Evolutionary conservation across 2,113 vertebrate species (phyloP), one percentile per base, ranked within the genome.

Genomic region (Tonatia bakeri): DNA sequence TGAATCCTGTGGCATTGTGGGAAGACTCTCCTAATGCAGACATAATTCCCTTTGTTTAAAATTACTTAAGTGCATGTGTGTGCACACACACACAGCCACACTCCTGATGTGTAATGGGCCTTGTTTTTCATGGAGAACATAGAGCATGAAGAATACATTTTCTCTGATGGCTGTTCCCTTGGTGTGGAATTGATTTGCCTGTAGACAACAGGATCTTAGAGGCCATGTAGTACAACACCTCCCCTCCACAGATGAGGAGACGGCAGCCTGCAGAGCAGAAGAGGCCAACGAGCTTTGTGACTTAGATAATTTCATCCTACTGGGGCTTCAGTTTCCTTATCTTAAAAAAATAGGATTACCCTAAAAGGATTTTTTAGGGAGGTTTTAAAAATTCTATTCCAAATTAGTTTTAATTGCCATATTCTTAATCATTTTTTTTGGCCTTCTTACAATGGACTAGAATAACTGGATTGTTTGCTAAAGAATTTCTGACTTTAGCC

Each of bases 281-380:
- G 14, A 69, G 82, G 52, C 43, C 40, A 59, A 20, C 0, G 64
- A n/a, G 24, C 54, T 87, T 72, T 85, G 59, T 40, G 36, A 54
- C 40, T 45, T 38, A 61, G 86, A 81, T 59, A 45, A n/a, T 77
- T 87, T 83, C 17, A 72, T 31, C 43, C 54, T 5, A 50, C 38
- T 50, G 70, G 36, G 26, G 19, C 61, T 87, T 84, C n/a, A 52
- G 7, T 65, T 76, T 65, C 31, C 19, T 54, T 73, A 54, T 70
- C 33, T 50, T 70, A 89, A 94, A 94, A 88, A 81, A 81, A 16
- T 76, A 94, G 19, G 10, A 82, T 86, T 81, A 38, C 16, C 70
- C 43, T 80, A 86, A 52, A 56, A 83, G 38, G 15, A 38, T 82
- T 36, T 83, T 83, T 59, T 52, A 56, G 76, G 33, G 36, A 75